A percentile compares a stretch with the other conserved stretches of the same genome.
Conservation (phyloP, 2,113 vertebrate species). For the Trematocara stigmaticum region DNA sequence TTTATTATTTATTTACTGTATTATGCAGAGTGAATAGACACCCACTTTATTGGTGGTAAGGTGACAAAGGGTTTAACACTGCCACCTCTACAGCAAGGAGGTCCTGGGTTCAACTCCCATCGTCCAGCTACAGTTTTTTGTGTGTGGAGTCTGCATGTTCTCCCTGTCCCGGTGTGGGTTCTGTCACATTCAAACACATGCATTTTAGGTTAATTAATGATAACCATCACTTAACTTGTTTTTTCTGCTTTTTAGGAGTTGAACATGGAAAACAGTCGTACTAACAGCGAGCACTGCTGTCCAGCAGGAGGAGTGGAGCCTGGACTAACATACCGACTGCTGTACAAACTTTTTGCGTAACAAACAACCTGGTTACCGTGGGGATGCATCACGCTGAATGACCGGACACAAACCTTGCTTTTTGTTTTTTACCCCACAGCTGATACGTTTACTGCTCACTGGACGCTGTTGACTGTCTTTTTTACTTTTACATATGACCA, state of each 20-base stretch:
- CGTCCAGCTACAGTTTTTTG: neutral
- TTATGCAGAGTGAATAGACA: neutral
- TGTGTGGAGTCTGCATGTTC: neutral
- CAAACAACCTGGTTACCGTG: neutral
- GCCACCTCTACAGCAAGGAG: neutral
- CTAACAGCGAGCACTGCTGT: neutral
- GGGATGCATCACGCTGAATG: neutral
- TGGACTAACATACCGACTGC: constrained; percentile 29
- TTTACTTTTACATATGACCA: neutral
- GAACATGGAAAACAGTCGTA: neutral
- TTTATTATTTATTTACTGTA: neutral
- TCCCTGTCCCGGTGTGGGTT: neutral
- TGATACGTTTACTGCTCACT: neutral
- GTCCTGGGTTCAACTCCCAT: neutral
- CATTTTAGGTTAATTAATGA: neutral
- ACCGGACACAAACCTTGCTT: constrained; percentile 23
- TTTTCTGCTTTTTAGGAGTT: constrained; percentile 14
- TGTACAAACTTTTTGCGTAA: constrained; percentile 22
- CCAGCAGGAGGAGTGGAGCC: constrained; percentile 23
- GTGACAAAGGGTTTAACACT: neutral
- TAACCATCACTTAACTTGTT: neutral
- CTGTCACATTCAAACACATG: neutral
- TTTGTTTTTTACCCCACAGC: neutral
- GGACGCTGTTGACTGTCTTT: neutral
- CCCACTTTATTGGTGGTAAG: neutral